phyloP scores from a whole-genome alignment of 2,888 invertebrate species.

The Tachystola acroxantha region DNA sequence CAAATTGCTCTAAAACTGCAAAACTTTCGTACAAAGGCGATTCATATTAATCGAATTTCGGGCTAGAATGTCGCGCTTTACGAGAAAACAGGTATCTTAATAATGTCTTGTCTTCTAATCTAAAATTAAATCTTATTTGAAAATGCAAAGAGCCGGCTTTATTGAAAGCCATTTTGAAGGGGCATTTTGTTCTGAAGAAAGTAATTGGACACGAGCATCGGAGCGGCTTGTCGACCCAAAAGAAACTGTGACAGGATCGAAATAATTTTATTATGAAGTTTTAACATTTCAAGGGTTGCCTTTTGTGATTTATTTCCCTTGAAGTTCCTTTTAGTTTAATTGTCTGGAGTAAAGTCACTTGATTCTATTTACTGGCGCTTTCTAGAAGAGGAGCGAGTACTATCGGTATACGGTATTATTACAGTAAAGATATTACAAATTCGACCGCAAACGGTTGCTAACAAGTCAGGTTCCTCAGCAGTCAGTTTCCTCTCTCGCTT shows the following conservation, averaged over 20 bases:
- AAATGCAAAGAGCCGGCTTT: constrained; percentile 44
- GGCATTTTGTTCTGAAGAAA: constrained; percentile 56
- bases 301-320: constrained; percentile 5
- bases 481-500: no score
- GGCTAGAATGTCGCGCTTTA: constrained; percentile 4
- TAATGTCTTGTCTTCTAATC: constrained; percentile 41
- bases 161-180: constrained; percentile 41
- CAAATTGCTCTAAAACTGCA: no score
- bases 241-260: constrained; percentile 45
- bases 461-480: no score
- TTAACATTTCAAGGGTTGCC: constrained; percentile 27
- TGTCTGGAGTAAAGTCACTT: not conserved
- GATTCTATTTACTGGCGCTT: not conserved
- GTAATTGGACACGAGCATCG: constrained; percentile 53
- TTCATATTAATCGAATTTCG: constrained; percentile 9
- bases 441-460: no score
- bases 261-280: constrained; percentile 51
- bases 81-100: constrained; percentile 5
- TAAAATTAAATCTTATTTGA: constrained; percentile 62
- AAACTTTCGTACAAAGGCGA: not conserved
- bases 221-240: constrained; percentile 40
- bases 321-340: constrained; percentile 4
- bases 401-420: no score
- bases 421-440: no score
- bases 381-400: no score